phyloP scores from a whole-genome alignment of 1,140 invertebrate genomes.

The Drosophila azteca region DNA sequence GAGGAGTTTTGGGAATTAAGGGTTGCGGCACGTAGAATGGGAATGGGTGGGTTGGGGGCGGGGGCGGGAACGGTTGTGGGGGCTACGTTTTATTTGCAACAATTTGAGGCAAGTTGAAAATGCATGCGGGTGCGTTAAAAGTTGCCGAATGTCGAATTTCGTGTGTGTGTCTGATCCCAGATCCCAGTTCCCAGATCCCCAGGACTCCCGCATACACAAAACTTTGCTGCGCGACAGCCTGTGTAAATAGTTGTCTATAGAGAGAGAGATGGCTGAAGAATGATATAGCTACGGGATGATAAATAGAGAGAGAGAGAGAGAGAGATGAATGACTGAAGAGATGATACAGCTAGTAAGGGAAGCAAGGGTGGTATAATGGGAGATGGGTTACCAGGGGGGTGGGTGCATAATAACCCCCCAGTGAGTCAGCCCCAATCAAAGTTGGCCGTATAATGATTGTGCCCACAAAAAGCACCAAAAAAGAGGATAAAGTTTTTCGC shows the following conservation, averaged over 20 bases:
- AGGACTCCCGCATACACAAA: slow-evolving; percentile 48
- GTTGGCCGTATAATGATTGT: slow-evolving; percentile 66
- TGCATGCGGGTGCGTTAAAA: slow-evolving; percentile 78
- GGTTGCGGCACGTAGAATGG: background rate
- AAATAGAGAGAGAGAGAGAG: background rate
- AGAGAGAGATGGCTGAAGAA: slow-evolving; percentile 13
- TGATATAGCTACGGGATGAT: background rate
- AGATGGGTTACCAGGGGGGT: slow-evolving; percentile 20
- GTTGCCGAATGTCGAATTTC: slow-evolving; percentile 64
- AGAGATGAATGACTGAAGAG: background rate
- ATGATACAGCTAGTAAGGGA: background rate
- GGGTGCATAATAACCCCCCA: slow-evolving; percentile 45
- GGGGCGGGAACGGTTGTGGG: background rate
- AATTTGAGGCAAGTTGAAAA: slow-evolving; percentile 71
- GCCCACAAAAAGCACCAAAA: slow-evolving; percentile 45
- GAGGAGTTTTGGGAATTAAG: background rate
- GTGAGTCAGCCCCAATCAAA: slow-evolving; percentile 66
- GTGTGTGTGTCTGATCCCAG: slow-evolving; percentile 32
- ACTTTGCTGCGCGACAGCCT: slow-evolving; percentile 76
- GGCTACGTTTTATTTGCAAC: slow-evolving; percentile 70
- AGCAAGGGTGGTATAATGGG: background rate
- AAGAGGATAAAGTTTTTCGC: slow-evolving; percentile 62
- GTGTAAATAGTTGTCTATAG: slow-evolving; percentile 67
- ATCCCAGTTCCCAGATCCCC: slow-evolving; percentile 15
- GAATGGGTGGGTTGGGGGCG: no score